These are phyloP conservation scores for Lasioglossum malachurum DNA, from an alignment of 2,888 invertebrate species.

Conservation along the genomic window DNA sequence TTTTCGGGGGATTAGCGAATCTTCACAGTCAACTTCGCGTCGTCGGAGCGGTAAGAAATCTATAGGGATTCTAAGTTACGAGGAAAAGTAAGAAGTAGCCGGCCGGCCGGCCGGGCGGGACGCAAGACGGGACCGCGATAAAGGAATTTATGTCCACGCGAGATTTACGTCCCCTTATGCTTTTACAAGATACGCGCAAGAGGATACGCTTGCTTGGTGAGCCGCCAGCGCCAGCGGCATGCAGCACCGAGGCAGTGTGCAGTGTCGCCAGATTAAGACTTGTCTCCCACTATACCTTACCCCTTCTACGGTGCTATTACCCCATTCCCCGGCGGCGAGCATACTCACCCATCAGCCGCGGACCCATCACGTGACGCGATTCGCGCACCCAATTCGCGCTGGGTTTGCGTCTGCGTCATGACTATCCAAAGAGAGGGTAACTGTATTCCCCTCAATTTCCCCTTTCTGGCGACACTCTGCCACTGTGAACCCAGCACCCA, in stretches of 20 bases:
- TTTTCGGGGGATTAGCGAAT: constrained; percentile 2
- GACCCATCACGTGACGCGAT: too few relatives aligned
- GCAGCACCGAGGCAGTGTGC: constrained; percentile 18
- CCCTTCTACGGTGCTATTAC: too few relatives aligned
- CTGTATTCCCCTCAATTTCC: too few relatives aligned
- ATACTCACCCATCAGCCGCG: too few relatives aligned
- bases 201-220: constrained; percentile 37
- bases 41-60: constrained; percentile 48
- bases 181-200: constrained; percentile 68
- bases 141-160: constrained; percentile 79
- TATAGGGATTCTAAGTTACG: constrained; percentile 47
- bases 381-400: too few relatives aligned
- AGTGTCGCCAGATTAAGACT: neutral
- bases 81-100: constrained; percentile 67
- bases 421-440: too few relatives aligned
- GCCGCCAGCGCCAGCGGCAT: constrained; percentile 28
- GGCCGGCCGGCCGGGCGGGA: constrained; percentile 18
- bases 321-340: too few relatives aligned
- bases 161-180: constrained; percentile 77
- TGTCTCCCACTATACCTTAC: too few relatives aligned
- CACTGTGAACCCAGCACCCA: neutral
- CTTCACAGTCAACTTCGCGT: constrained; percentile 56
- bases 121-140: constrained; percentile 74
- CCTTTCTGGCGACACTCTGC: too few relatives aligned
- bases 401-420: too few relatives aligned